Evolutionary conservation across 2,888 invertebrate genomes (phyloP).

Genomic region (Pomacea canaliculata): DNA sequence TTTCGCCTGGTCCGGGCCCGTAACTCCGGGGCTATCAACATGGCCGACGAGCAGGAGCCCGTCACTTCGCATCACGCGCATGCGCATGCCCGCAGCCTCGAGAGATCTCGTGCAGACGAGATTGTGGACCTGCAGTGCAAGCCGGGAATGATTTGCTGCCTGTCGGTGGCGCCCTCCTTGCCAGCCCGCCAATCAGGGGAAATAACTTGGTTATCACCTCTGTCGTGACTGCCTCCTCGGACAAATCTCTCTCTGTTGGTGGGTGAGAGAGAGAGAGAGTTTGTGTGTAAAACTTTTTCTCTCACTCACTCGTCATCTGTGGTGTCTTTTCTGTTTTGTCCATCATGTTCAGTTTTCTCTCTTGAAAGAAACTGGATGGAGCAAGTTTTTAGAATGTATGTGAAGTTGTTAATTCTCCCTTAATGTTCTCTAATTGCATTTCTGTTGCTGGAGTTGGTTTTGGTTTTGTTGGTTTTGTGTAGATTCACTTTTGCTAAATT

Average conservation of each 20-base stretch:
- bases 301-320: too few relatives aligned
- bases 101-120: constrained; percentile 20
- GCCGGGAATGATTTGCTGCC: constrained; percentile 25
- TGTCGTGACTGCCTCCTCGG: not conserved
- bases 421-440: not conserved
- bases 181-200: constrained; percentile 23
- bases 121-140: constrained; percentile 18
- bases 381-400: not conserved
- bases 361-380: not conserved
- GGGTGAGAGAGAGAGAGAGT: too few relatives aligned
- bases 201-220: constrained; percentile 24
- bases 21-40: not conserved
- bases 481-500: not conserved
- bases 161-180: constrained; percentile 23
- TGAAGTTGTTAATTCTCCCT: not conserved
- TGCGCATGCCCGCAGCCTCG: constrained; percentile 11
- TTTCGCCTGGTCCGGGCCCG: too few relatives aligned
- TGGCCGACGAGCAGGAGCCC: constrained; percentile 9
- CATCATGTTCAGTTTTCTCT: too few relatives aligned
- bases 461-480: not conserved
- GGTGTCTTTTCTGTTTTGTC: too few relatives aligned
- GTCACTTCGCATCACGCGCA: not conserved
- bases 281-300: not conserved
- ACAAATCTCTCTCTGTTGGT: not conserved
- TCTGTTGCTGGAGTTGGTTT: not conserved